Base-by-base conservation (phyloP, 2,113 vertebrate species). In the Leucosticte australis region DNA sequence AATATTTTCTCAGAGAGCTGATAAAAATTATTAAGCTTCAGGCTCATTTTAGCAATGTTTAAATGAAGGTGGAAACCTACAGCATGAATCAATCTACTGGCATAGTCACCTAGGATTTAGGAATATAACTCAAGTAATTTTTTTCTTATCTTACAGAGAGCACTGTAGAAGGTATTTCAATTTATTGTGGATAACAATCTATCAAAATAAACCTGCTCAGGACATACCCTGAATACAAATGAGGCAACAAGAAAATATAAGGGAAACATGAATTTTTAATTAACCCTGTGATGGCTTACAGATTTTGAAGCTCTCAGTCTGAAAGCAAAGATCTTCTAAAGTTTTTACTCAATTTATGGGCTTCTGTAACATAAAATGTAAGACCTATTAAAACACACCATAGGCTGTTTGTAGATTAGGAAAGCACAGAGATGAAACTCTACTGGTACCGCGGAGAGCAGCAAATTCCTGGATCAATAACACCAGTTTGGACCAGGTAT, bases 101-200 rank as follows among this genome's bases (percentile, higher is more conserved):
- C 59, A 91, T 63, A 96, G 93, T 97, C 90, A 95, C 95, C 76
- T 60, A 96, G 83, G 83, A 96, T 92, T 97, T 97, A 95, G 63
- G 39, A 95, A 95, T 96, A 83, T 75, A 96, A 89, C 28, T 87
- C 9, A 12, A 89, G 53, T 80, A 89, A 89, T 92, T 96, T 96
- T 96, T 97, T 97, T 94, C 82, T 87, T 92, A 76, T 94, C 94
- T 87, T 87, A 75, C 59, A 83, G 52, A 93, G 35, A 95, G 14
- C 68, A 80, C 52, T 83, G 30, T 64, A 53, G 81, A 96, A 96
- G 80, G 20, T 76, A 96, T 97, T 97, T 97, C 90, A 96, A 75
- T 92, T 97, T 96, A 93, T 87, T 78, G 46, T 77, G 90, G 78
- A 94, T 87, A 96, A 94, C 33, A 89, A 94, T 89, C 75, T 95